A percentile compares a stretch with the other conserved stretches of the same genome.
phyloP scores from a whole-genome alignment of 37 sponge, comb jelly and placozoan species.

The Mnemiopsis leidyi region DNA sequence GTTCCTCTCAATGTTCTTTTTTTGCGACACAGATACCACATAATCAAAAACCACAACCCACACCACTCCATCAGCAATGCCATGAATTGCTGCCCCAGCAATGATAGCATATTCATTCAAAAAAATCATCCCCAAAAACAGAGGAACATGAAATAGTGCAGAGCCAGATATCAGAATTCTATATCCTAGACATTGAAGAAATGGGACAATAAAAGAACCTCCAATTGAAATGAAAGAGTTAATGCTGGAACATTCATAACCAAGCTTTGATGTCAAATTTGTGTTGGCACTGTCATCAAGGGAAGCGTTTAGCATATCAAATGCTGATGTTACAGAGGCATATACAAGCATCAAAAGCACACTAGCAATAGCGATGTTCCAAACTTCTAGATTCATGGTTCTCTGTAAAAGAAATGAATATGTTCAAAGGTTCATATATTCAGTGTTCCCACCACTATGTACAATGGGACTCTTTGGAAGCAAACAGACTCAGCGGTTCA shows the following conservation, averaged over 20 bases:
- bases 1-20: not conserved
- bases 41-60: conserved; percentile 41
- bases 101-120: not conserved
- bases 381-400: not conserved
- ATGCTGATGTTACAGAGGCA: not conserved
- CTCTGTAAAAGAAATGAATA: not conserved
- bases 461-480: too few species aligned
- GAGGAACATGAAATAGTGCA: not conserved
- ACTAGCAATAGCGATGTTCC: conserved; percentile 17
- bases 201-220: conserved; percentile 23
- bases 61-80: not conserved
- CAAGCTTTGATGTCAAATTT: not conserved
- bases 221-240: not conserved
- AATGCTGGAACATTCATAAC: conserved; percentile 1
- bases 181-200: not conserved
- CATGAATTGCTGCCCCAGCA: not conserved
- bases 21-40: not conserved
- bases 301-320: conserved; percentile 6
- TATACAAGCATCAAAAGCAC: not conserved
- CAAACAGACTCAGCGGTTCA: too few species aligned
- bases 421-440: not conserved
- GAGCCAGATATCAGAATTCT: not conserved
- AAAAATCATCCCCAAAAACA: not conserved
- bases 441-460: too few species aligned
- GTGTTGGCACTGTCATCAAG: conserved; percentile 33